phyloP scores from a whole-genome alignment of 2,888 invertebrate species.

The Clistopyga incitator region DNA sequence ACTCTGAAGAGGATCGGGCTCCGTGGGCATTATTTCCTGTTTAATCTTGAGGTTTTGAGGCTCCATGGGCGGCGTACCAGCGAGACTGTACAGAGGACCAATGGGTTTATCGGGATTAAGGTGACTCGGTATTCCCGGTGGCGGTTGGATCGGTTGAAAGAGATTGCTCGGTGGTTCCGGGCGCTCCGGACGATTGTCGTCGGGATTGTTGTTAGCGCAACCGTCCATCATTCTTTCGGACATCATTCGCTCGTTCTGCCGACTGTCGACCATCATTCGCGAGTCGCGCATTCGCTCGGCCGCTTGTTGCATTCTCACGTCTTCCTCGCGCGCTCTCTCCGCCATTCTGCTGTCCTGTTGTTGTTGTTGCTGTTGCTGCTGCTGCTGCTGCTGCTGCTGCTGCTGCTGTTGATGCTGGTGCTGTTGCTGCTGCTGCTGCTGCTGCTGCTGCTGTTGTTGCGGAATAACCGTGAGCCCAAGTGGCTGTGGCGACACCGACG shows the following conservation, averaged over 20 bases:
- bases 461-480: constrained; percentile 80
- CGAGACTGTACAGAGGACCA: constrained; percentile 76
- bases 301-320: constrained; percentile 58
- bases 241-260: constrained; percentile 62
- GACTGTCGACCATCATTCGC: constrained; percentile 70
- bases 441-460: constrained; percentile 45
- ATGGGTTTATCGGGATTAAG: constrained; percentile 71
- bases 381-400: constrained; percentile 56
- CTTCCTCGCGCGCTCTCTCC: constrained; percentile 75
- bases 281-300: constrained; percentile 63
- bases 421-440: constrained; percentile 55
- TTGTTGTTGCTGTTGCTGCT: constrained; percentile 63
- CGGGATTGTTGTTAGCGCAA: constrained; percentile 64
- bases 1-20: constrained; percentile 90
- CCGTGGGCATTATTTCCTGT: constrained; percentile 87
- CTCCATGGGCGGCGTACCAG: constrained; percentile 85
- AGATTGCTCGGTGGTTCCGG: constrained; percentile 73
- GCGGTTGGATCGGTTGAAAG: constrained; percentile 81
- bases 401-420: no score
- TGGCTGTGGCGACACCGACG: constrained; percentile 79
- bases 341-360: constrained; percentile 73
- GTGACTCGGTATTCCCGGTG: constrained; percentile 64
- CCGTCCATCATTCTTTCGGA: constrained; percentile 65
- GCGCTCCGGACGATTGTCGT: constrained; percentile 74
- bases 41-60: constrained; percentile 91